Evolutionary conservation across 1,140 invertebrate species (phyloP).

Genomic region (Vanessa atalanta): DNA sequence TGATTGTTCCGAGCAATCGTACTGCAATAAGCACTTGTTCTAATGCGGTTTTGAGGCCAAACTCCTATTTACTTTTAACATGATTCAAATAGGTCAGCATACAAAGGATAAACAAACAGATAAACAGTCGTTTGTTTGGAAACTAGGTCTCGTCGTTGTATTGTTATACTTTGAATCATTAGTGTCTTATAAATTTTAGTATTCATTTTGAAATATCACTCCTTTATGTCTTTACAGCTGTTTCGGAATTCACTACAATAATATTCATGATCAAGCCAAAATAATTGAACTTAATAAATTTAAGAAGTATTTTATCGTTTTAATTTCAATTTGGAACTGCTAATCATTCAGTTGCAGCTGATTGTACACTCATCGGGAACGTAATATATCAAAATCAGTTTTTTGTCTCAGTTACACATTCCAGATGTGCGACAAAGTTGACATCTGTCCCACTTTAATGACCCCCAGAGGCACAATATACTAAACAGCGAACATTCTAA

Average conservation of each 20-base stretch:
- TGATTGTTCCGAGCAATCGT: conserved; percentile 60
- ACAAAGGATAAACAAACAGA: conserved; percentile 53
- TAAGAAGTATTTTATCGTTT: not conserved
- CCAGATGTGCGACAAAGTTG: conserved; percentile 62
- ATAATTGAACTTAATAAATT: not conserved
- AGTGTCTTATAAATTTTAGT: conserved; percentile 13
- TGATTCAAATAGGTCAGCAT: conserved; percentile 61
- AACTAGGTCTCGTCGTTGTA: conserved; percentile 29
- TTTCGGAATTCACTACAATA: conserved; percentile 1
- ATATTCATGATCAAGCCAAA: not conserved
- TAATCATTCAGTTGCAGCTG: not conserved
- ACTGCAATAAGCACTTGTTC: conserved; percentile 43
- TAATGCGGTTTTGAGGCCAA: conserved; percentile 66
- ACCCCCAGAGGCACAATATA: conserved; percentile 66
- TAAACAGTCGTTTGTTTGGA: conserved; percentile 29
- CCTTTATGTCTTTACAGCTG: not conserved
- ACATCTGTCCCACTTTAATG: conserved; percentile 73
- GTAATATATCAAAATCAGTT: not conserved
- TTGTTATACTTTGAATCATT: conserved; percentile 27
- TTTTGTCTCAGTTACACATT: conserved; percentile 29
- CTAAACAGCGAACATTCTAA: conserved; percentile 79
- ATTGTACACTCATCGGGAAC: not conserved
- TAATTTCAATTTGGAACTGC: not conserved
- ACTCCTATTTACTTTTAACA: conserved; percentile 59
- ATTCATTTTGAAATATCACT: conserved; percentile 14